These are phyloP conservation scores for Buphagus erythrorhynchus DNA, from an alignment of 2,797 vertebrate genomes.

Conservation along the genomic window DNA sequence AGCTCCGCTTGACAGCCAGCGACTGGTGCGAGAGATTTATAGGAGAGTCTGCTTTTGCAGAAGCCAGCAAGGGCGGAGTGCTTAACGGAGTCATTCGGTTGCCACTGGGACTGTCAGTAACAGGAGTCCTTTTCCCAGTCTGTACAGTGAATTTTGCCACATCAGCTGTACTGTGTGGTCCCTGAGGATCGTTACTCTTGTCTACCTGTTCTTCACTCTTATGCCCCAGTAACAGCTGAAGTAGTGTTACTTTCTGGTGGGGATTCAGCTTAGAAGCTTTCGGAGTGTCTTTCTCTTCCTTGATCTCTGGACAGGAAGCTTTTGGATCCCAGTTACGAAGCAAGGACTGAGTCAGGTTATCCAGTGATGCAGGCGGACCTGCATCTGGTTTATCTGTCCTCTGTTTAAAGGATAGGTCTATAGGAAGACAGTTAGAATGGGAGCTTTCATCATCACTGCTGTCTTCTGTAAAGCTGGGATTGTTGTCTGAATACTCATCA, in stretches of 20 bases:
- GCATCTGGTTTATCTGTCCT: slow-evolving; percentile 79
- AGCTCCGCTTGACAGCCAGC: slow-evolving; percentile 75
- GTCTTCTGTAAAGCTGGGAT: slow-evolving; percentile 92
- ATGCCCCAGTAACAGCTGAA: slow-evolving; percentile 95
- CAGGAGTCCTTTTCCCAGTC: slow-evolving; percentile 73
- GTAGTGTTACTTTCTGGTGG: slow-evolving; percentile 94
- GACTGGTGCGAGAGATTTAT: slow-evolving; percentile 79
- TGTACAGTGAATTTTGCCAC: slow-evolving; percentile 74
- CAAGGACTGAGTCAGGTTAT: slow-evolving; percentile 92
- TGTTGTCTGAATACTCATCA: slow-evolving; percentile 92
- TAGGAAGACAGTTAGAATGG: slow-evolving; percentile 94
- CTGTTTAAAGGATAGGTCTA: slow-evolving; percentile 95
- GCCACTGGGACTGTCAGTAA: slow-evolving; percentile 73
- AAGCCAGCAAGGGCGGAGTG: slow-evolving; percentile 74
- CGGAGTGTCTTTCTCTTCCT: slow-evolving; percentile 85
- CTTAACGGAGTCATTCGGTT: slow-evolving; percentile 75
- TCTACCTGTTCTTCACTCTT: slow-evolving; percentile 88
- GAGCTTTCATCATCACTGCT: slow-evolving; percentile 95
- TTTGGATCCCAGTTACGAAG: slow-evolving; percentile 95
- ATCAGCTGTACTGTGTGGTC: slow-evolving; percentile 80
- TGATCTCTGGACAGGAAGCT: slow-evolving; percentile 78
- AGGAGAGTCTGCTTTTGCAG: slow-evolving; percentile 78
- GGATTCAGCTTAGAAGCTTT: slow-evolving; percentile 87
- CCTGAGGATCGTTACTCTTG: slow-evolving; percentile 81
- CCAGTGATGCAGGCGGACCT: slow-evolving; percentile 80